Base-by-base conservation (phyloP, 2,888 invertebrate species). In the Tachystola acroxantha region DNA sequence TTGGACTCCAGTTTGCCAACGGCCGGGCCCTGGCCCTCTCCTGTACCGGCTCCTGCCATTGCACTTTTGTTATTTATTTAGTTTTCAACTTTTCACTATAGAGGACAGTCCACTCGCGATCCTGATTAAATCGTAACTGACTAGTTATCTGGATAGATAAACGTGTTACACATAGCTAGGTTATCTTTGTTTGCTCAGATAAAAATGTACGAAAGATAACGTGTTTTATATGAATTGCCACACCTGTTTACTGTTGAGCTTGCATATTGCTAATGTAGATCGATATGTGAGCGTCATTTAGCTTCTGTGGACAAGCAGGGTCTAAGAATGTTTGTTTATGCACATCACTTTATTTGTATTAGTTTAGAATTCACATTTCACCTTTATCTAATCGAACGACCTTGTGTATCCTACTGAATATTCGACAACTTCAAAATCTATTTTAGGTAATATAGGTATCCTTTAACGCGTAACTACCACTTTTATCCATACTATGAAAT, bases 1-100 rank as follows among this genome's bases (percentile, higher is more conserved):
- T 92, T 92, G 49, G 91, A 92, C 66, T 94, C 94, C 59, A 94
- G 79, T 62, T 90, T 90, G 32, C 88, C 87, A 16, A 86, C 81
- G 2, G 81, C 86, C 39, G 81, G 75, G 37, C 89, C 89, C 42
- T 81, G 73, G 30, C 89, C 89, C 41, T 72, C 67, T 5, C 82
- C 84, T 54, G 75, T 84, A 19, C 89, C 90, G 51, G 78, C 80
- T 42, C 88, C 89, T 27, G 88, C 89, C 90, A 90, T 90, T 63
- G 67, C 73, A 76, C 74, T 70, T 55, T 44, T 64, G 37, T 22
- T 24, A 24, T 24, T 24, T 24, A 43, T 65, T 48, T 71, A 53
- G 54, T 60, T 53, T 56, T 46, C 45, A 46, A 55, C 44, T 42
- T 58, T 57, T 53, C 51, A 54, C 43, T 33, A 53, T 39, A 51